phyloP scores from a whole-genome alignment of 2,888 invertebrate genomes.

The Zaprionus obscuricornis region DNA sequence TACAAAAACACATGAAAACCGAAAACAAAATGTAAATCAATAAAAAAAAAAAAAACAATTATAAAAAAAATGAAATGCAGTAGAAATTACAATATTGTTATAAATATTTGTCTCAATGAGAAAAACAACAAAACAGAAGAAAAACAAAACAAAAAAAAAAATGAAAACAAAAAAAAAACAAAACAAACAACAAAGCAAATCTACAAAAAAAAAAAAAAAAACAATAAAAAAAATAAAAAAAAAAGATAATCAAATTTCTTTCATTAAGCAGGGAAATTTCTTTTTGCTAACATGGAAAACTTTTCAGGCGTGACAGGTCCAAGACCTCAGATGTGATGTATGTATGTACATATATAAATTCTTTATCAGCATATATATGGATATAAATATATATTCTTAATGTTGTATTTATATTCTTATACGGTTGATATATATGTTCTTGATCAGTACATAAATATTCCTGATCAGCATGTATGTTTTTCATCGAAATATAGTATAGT shows the following conservation, averaged over 20 bases:
- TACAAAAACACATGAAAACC: slow-evolving; percentile 38
- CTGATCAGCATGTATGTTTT: too few relatives aligned
- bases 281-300: too few relatives aligned
- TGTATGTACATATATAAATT: too few relatives aligned
- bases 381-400: neutral
- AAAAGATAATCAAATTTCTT: neutral
- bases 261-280: too few relatives aligned
- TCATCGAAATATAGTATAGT: too few relatives aligned
- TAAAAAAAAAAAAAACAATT: slow-evolving; percentile 8
- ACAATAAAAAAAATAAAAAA: slow-evolving; percentile 20
- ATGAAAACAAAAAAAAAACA: slow-evolving; percentile 36
- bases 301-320: too few relatives aligned
- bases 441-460: neutral
- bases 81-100: slow-evolving; percentile 77
- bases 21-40: slow-evolving; percentile 36
- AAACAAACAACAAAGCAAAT: slow-evolving; percentile 36
- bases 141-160: slow-evolving; percentile 20
- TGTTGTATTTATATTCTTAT: neutral
- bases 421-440: neutral
- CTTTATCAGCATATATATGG: neutral
- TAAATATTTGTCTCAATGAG: slow-evolving; percentile 78
- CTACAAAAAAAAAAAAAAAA: slow-evolving; percentile 44
- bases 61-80: slow-evolving; percentile 39
- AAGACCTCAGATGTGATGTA: too few relatives aligned
- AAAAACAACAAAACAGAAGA: slow-evolving; percentile 46